phyloP scores from a whole-genome alignment of 2,888 invertebrate species.

The Priocnemis perturbator region DNA sequence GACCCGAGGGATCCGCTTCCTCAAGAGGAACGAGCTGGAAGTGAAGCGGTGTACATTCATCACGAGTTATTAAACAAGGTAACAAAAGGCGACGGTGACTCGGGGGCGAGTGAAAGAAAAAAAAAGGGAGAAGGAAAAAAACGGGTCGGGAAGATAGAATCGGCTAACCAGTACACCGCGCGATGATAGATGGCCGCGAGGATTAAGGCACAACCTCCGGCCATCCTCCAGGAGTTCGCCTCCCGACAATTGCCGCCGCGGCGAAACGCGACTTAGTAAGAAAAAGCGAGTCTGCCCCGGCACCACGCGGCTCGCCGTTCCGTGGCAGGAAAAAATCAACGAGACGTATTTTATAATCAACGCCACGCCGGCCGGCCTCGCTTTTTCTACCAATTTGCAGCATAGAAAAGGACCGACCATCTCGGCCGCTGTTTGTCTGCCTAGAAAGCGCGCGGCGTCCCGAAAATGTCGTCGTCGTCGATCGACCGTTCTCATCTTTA shows the following conservation, averaged over 20 bases:
- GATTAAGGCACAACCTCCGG: conserved; percentile 64
- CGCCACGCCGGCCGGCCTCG: no score
- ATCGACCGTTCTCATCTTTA: no score
- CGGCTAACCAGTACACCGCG: conserved; percentile 71
- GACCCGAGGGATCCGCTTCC: conserved; percentile 36
- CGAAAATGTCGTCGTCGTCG: no score
- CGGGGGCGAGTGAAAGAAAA: conserved; percentile 61
- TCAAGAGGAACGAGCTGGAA: conserved; percentile 41
- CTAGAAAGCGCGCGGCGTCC: no score
- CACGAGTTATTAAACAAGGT: conserved; percentile 74
- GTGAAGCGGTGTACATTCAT: conserved; percentile 69
- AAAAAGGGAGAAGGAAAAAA: conserved; percentile 66
- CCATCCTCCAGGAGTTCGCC: conserved; percentile 24
- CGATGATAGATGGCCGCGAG: conserved; percentile 71
- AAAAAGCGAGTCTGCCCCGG: neutral
- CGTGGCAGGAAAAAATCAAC: neutral
- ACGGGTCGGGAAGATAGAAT: conserved; percentile 72
- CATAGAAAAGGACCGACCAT: neutral
- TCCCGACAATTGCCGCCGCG: conserved; percentile 20
- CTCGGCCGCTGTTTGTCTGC: no score
- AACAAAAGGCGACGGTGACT: conserved; percentile 69
- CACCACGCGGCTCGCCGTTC: neutral
- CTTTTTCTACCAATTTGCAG: neutral
- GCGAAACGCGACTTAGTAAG: neutral
- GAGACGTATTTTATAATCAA: neutral